Evolutionary conservation across 2,113 vertebrate genomes (phyloP), one percentile per base, ranked within the genome.

Genomic region (Psammodynastes pulverulentus): DNA sequence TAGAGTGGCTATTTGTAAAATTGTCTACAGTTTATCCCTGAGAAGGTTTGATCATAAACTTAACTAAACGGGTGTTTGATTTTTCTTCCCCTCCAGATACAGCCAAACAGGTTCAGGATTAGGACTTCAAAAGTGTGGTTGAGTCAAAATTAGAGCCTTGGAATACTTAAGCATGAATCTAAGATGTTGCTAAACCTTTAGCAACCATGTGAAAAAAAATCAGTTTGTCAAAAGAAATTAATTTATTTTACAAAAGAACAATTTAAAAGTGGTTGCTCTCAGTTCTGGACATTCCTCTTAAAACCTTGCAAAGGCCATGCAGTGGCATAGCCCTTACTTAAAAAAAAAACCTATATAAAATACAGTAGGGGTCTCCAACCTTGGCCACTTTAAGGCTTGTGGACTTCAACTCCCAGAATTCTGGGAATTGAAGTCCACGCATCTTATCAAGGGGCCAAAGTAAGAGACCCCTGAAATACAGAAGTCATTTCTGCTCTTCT

Each of bases 231-330:
- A 13, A 51, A 21, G 12, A 51, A 23, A 62, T 62, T 52, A 45
- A 88, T 92, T 92, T 92, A 92, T 92, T 92, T 89, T 92, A 89
- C 88, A 92, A 92, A 86, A 85, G 5, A 51, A 29, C n/a, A 58
- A 52, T 62, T 51, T 86, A 92, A 89, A 92, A 92, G 46, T 58
- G 53, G n/a, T 92, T 13, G 43, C 6, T 72, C 48, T 39, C 23
- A 1, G 5, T 46, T 52, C 43, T 9, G 51, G 13, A 45, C 2
- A 26, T 56, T n/a, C 43, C 24, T n/a, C 51, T 79, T 43, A 39
- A 79, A 79, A 79, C 72, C n/a, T 79, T 79, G 17, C 19, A 79
- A 43, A 43, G 72, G 72, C 72, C 72, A 43, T 79, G 43, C 34
- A 19, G 72, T 43, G 19, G 34, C 72, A 43, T 1, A 79, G 34